These are phyloP conservation scores for Asbolus verrucosus DNA, from an alignment of 1,140 invertebrate species.

Conservation along the genomic window DNA sequence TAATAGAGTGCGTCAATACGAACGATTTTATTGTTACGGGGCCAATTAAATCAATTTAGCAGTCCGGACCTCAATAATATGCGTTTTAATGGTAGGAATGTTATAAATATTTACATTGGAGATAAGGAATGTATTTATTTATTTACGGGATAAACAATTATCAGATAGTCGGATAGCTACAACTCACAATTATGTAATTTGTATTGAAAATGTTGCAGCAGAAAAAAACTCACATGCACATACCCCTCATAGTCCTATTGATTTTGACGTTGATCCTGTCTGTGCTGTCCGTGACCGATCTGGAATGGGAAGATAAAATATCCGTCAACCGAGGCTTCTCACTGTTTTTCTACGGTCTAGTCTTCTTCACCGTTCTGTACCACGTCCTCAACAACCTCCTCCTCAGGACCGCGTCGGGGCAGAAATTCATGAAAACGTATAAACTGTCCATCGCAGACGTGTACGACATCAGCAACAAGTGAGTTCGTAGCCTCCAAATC, in stretches of 20 bases:
- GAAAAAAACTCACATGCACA: constrained; percentile 33
- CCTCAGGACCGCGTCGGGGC: constrained; percentile 69
- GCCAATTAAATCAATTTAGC: constrained; percentile 12
- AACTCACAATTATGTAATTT: not conserved
- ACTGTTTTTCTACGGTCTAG: constrained; percentile 70
- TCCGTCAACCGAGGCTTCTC: constrained; percentile 69
- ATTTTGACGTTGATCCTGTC: constrained; percentile 51
- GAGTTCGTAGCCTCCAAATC: too few species aligned
- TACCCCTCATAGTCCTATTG: constrained; percentile 47
- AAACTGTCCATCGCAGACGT: constrained; percentile 72
- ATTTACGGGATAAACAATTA: not conserved
- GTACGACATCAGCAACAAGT: constrained; percentile 79
- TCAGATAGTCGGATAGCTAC: not conserved
- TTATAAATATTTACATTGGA: constrained; percentile 2
- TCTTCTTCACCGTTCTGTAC: constrained; percentile 74
- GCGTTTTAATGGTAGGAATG: not conserved
- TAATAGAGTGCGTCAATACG: too few species aligned
- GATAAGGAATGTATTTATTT: constrained; percentile 26
- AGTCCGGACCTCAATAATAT: too few species aligned
- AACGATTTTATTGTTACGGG: not conserved
- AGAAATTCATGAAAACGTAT: constrained; percentile 71
- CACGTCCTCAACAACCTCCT: constrained; percentile 71
- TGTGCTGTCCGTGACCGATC: constrained; percentile 51
- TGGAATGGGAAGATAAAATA: constrained; percentile 65
- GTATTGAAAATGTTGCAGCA: constrained; percentile 14